Conservation (phyloP, 2,888 invertebrate species). For the Selenia dentaria region DNA sequence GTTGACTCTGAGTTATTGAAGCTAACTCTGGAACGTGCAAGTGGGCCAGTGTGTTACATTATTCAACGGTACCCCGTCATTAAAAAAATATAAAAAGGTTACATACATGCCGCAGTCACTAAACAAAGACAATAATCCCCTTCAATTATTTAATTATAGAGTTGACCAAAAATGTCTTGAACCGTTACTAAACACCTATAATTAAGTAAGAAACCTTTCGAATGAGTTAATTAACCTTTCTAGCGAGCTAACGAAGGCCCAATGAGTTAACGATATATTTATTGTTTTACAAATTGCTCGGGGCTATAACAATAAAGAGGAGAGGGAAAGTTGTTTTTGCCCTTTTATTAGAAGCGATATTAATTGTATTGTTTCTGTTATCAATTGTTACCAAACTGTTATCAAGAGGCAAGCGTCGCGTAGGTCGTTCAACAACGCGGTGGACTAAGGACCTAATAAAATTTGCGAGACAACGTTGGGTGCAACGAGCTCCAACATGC, state of each 20-base stretch:
- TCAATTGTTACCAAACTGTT: background rate
- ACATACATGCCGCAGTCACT: too few relatives aligned
- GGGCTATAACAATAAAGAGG: constrained; percentile 28
- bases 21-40: too few relatives aligned
- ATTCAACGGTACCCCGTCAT: too few relatives aligned
- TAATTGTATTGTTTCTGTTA: background rate
- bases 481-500: too few relatives aligned
- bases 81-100: too few relatives aligned
- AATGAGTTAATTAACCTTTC: constrained; percentile 12
- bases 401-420: too few relatives aligned
- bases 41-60: too few relatives aligned
- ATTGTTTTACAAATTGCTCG: constrained; percentile 31
- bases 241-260: constrained; percentile 10
- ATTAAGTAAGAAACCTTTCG: constrained; percentile 15
- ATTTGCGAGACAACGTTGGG: too few relatives aligned
- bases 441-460: too few relatives aligned
- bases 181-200: constrained; percentile 11
- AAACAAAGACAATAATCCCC: background rate
- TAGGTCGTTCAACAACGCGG: too few relatives aligned
- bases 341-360: constrained; percentile 6
- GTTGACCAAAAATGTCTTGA: background rate
- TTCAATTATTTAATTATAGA: background rate
- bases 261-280: constrained; percentile 17
- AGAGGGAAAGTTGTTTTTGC: constrained; percentile 3
- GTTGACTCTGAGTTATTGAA: too few relatives aligned